Evolutionary conservation across 2,888 invertebrate species (phyloP), one percentile per base, ranked within the genome.

Genomic region (Exocentrus adspersus): DNA sequence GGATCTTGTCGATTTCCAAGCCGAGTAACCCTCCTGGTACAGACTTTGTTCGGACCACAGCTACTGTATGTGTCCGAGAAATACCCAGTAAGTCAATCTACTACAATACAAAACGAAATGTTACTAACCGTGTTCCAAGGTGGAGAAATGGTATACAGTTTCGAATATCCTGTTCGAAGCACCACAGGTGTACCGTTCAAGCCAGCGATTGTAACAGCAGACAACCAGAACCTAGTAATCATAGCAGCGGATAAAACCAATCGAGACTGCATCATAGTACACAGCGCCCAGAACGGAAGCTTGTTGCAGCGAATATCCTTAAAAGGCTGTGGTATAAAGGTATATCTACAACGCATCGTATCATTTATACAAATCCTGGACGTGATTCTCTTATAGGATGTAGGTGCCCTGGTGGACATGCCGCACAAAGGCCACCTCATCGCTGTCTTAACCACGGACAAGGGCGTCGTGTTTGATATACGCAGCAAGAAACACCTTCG

Each of bases 401-500:
- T 94, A 76, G 86, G 89, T 66, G 86, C 86, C 0, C 83, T 95
- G 50, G 89, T 93, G 3, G 90, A 94, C 0, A 88, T 95, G 84
- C 94, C 95, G 0, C 93, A 94, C 79, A 94, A 94, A 79, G 87
- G 91, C 0, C 88, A 92, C 64, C 91, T 94, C 85, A 88, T 97
- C 4, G 96, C 94, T 0, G 89, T 97, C 0, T 91, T 97, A 2
- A 94, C 95, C 56, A 89, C 90, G 6, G 97, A 97, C 75, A 97
- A 96, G 80, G 93, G 93, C 9, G 93, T 92, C 66, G 91, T 98
- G 41, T 84, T 97, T 73, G 97, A 98, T 77, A 92, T 97, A 65
- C 92, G 92, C 78, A 92, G 89, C 14, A 97, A 96, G 76, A 91
- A 93, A 75, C 90, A 94, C 67, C 84, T 97, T n/a, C 87, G 96